A percentile compares a stretch with the other conserved stretches of the same genome.
These are phyloP conservation scores for Erebia aethiops DNA, from an alignment of 2,888 invertebrate genomes.

Conservation along the genomic window DNA sequence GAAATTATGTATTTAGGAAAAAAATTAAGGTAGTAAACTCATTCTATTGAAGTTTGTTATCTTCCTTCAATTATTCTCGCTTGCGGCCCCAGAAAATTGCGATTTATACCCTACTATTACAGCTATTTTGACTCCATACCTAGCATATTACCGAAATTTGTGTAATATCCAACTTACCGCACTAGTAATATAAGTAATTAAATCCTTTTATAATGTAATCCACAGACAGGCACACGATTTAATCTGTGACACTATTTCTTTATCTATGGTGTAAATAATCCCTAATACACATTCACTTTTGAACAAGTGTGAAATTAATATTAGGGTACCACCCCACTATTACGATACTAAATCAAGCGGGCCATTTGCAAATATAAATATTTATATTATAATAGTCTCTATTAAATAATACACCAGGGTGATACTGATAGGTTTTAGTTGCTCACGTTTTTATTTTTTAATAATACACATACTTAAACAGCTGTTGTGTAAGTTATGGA, in stretches of 20 bases:
- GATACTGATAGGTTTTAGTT: neutral
- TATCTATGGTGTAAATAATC: neutral
- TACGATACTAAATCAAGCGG: neutral
- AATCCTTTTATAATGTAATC: too few species aligned
- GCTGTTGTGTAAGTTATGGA: neutral
- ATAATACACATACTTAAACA: neutral
- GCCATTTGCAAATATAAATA: constrained; percentile 10
- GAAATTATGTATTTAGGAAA: too few species aligned
- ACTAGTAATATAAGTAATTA: too few species aligned
- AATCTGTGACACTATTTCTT: neutral
- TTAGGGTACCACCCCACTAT: constrained; percentile 3
- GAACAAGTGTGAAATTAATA: constrained; percentile 3
- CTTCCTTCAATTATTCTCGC: too few species aligned
- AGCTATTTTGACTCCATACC: too few species aligned
- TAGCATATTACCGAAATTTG: too few species aligned
- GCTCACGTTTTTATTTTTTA: neutral
- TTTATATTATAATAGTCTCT: constrained; percentile 8
- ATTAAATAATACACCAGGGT: neutral
- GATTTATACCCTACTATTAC: too few species aligned
- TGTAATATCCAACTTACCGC: too few species aligned
- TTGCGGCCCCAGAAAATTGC: too few species aligned
- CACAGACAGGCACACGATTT: too few species aligned
- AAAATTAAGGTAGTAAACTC: too few species aligned
- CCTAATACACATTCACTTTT: constrained; percentile 5
- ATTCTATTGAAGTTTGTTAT: too few species aligned